phyloP scores from a whole-genome alignment of 2,888 invertebrate genomes.

The Troides aeacus region DNA sequence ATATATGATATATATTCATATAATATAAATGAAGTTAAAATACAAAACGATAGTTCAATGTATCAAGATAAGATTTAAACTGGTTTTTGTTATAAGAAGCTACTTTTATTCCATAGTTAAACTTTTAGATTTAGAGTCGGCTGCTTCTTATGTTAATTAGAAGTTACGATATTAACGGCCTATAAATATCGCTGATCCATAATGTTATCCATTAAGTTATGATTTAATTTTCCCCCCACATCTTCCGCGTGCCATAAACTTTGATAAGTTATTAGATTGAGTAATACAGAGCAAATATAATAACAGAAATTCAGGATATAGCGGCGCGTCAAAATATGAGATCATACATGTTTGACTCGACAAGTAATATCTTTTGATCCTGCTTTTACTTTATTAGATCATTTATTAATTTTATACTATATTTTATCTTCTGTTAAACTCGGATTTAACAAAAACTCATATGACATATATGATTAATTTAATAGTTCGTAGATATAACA shows the following conservation, averaged over 20 bases:
- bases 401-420: conserved; percentile 24
- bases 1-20: no score
- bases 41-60: no score
- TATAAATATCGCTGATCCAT: conserved; percentile 1
- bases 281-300: conserved; percentile 36
- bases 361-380: conserved; percentile 43
- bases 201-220: neutral
- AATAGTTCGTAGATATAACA: no score
- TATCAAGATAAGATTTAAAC: no score
- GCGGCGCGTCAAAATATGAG: conserved; percentile 38
- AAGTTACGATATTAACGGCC: neutral
- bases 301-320: conserved; percentile 35
- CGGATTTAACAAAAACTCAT: neutral
- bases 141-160: neutral
- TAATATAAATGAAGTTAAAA: no score
- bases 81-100: no score
- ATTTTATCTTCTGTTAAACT: no score
- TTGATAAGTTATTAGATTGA: conserved; percentile 31
- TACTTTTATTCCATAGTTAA: neutral
- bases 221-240: conserved; percentile 2
- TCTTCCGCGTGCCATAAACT: conserved; percentile 31
- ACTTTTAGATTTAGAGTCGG: neutral
- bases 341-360: conserved; percentile 39
- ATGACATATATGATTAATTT: no score
- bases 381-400: conserved; percentile 54